Evolutionary conservation across 2,797 vertebrate genomes (phyloP).

Genomic region (Xenops minutus): DNA sequence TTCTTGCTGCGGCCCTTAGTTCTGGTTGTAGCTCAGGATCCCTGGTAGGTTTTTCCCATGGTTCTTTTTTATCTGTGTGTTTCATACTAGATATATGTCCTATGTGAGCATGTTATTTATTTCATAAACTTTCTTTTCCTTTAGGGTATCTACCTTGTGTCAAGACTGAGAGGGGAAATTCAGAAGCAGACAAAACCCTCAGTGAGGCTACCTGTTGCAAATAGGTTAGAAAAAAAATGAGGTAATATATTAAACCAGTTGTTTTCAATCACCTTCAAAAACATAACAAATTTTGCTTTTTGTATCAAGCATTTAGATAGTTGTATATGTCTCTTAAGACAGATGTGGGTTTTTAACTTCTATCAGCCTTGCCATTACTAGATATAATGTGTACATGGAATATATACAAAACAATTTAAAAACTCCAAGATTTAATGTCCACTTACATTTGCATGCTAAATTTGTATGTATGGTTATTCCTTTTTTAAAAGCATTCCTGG

Average conservation of each 20-base stretch:
- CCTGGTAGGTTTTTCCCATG: background rate
- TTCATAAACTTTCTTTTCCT: background rate
- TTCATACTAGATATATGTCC: background rate
- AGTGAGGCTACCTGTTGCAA: background rate
- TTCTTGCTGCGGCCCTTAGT: background rate
- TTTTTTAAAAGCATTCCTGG: constrained; percentile 29
- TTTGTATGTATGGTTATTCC: background rate
- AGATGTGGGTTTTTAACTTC: constrained; percentile 3
- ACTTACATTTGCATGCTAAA: background rate
- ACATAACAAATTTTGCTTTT: background rate
- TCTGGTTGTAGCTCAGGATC: background rate
- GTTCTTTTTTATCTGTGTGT: background rate
- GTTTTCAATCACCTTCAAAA: background rate
- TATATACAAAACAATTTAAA: background rate
- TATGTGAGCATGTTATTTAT: background rate
- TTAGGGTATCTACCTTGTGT: background rate
- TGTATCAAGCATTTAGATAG: background rate
- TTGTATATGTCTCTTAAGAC: background rate
- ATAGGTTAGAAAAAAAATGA: background rate
- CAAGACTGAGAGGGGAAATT: background rate
- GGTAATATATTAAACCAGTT: background rate
- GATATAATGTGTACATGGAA: background rate
- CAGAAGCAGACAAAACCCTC: background rate
- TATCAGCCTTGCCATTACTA: background rate
- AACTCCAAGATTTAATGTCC: background rate